Evolutionary conservation across 2,113 vertebrate genomes (phyloP).

Genomic region (Rhinogobius similis): DNA sequence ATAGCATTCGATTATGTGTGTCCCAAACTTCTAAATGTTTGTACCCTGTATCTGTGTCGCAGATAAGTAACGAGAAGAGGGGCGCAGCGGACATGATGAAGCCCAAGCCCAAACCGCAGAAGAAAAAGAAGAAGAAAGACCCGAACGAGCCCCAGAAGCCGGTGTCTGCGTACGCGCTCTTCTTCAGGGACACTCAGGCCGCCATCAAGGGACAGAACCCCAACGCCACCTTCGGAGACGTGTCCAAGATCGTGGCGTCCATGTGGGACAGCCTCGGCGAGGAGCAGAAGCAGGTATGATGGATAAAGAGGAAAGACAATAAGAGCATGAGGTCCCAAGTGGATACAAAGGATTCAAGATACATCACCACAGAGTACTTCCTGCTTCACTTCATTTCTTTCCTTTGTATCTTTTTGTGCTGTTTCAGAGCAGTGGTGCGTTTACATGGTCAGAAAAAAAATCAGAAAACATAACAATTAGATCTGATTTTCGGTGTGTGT

Average conservation of each 20-base stretch:
- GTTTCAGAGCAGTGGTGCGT: neutral
- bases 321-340: neutral
- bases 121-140: constrained; percentile 97
- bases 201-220: constrained; percentile 96
- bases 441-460: neutral
- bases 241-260: constrained; percentile 95
- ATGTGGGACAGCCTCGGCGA: constrained; percentile 97
- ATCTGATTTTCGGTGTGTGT: no score
- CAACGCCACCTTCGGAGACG: constrained; percentile 93
- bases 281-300: constrained; percentile 90
- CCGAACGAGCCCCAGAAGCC: constrained; percentile 91
- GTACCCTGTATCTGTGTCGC: neutral
- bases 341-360: neutral
- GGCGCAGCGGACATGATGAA: constrained; percentile 85
- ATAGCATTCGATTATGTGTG: no score
- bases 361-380: neutral
- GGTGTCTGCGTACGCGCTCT: constrained; percentile 92
- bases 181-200: constrained; percentile 96
- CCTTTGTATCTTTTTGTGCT: neutral
- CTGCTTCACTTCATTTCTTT: neutral
- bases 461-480: no score
- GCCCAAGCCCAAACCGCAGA: constrained; percentile 93
- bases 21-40: neutral
- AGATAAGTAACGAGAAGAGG: constrained; percentile 87
- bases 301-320: constrained; percentile 1